These are phyloP conservation scores for Ciconia stormi DNA, from an alignment of 2,113 vertebrate genomes.

Conservation along the genomic window DNA sequence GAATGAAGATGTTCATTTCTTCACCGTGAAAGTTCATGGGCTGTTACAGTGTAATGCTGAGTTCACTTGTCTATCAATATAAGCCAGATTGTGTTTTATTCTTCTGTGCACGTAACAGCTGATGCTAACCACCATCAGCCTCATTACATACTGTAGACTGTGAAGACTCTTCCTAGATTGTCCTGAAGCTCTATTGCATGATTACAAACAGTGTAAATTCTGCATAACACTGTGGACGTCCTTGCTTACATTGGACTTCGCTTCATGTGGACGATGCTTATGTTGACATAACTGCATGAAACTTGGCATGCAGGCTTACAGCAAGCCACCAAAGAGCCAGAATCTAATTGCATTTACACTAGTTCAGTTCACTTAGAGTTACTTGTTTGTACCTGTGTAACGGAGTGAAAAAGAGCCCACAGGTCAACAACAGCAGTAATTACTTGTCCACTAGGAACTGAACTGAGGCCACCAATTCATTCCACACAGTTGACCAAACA, in stretches of 20 bases:
- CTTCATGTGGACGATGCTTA: neutral
- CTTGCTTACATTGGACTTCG: fast-evolving
- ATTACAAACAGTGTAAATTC: neutral
- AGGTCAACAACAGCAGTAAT: slow-evolving; percentile 44
- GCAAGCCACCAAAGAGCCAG: neutral
- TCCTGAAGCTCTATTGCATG: neutral
- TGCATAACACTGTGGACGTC: fast-evolving
- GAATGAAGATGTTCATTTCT: neutral
- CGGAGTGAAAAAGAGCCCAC: neutral
- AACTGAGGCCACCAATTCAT: slow-evolving; percentile 42
- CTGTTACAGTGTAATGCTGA: neutral
- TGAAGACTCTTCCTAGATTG: neutral
- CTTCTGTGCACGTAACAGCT: neutral
- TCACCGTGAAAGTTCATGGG: neutral
- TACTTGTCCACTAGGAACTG: slow-evolving; percentile 36
- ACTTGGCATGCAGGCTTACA: neutral
- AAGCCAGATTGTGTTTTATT: neutral
- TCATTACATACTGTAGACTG: no score
- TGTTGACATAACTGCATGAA: neutral
- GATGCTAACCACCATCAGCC: neutral
- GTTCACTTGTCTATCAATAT: neutral
- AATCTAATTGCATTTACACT: slow-evolving; percentile 44
- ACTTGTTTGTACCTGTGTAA: slow-evolving; percentile 37
- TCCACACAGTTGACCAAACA: slow-evolving; percentile 62
- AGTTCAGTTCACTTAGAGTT: slow-evolving; percentile 42